A percentile compares a stretch with the other conserved stretches of the same genome.
phyloP scores from a whole-genome alignment of 2,113 vertebrate species.

The Nothocercus nigrocapillus region DNA sequence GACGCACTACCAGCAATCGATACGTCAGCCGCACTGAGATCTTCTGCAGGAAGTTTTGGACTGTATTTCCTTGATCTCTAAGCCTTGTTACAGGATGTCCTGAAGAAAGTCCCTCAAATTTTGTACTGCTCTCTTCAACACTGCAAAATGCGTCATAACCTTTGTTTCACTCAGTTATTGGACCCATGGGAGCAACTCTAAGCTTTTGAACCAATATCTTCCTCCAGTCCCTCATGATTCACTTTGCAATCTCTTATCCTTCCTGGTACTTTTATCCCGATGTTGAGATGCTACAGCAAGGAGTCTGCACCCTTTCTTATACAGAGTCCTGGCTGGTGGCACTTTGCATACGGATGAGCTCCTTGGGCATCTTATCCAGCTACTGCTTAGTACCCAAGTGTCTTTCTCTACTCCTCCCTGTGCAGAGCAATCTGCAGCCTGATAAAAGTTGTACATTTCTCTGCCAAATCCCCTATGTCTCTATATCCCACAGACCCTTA shows the following conservation, averaged over 20 bases:
- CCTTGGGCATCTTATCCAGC: neutral
- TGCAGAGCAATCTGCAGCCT: neutral
- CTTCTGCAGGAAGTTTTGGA: neutral
- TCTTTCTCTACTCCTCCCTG: neutral
- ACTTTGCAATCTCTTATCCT: neutral
- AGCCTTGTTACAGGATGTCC: neutral
- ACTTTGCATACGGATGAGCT: neutral
- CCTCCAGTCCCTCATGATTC: fast-evolving
- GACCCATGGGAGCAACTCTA: neutral
- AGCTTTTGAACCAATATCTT: neutral
- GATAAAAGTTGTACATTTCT: neutral
- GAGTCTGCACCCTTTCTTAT: neutral
- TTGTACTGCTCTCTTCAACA: neutral
- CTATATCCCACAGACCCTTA: neutral
- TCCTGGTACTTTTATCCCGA: neutral
- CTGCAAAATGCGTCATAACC: neutral
- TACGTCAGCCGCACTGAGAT: neutral
- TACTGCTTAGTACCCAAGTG: neutral
- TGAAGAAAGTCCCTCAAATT: neutral
- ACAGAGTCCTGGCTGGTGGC: neutral
- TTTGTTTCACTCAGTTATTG: neutral
- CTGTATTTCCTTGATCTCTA: neutral
- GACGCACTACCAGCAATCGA: neutral
- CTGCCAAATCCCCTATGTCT: neutral
- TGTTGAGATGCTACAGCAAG: neutral